Evolutionary conservation across 2,888 invertebrate genomes (phyloP).

Genomic region (Resseliella maxima): DNA sequence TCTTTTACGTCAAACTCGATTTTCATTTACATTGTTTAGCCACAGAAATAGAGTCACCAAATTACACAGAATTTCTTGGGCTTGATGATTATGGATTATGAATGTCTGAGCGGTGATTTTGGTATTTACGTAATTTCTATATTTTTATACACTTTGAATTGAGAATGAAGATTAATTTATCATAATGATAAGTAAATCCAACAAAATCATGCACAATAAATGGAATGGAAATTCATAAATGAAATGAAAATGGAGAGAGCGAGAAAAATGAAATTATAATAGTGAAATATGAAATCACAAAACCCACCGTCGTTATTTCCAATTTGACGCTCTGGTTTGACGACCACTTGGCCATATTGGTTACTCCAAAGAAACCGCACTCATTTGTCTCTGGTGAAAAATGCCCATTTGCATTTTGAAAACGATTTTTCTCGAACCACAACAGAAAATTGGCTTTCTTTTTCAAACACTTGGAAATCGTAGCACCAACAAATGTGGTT

Average conservation of each 20-base stretch:
- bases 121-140: neutral
- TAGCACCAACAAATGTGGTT: neutral
- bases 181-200: neutral
- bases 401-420: conserved; percentile 55
- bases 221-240: neutral
- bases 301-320: conserved; percentile 68
- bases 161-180: neutral
- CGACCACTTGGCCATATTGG: conserved; percentile 69
- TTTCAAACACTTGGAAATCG: neutral
- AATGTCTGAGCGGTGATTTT: neutral
- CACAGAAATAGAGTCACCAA: neutral
- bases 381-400: conserved; percentile 64
- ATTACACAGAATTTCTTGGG: neutral
- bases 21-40: neutral
- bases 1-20: neutral
- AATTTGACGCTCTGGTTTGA: conserved; percentile 64
- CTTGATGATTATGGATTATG: neutral
- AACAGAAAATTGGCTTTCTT: neutral
- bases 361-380: conserved; percentile 68
- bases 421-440: conserved; percentile 6
- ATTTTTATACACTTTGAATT: conserved; percentile 15
- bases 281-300: neutral
- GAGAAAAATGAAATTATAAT: neutral
- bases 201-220: neutral
- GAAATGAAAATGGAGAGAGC: too few relatives aligned